Evolutionary conservation across 2,113 vertebrate species (phyloP).

Genomic region (Paradisaea rubra): DNA sequence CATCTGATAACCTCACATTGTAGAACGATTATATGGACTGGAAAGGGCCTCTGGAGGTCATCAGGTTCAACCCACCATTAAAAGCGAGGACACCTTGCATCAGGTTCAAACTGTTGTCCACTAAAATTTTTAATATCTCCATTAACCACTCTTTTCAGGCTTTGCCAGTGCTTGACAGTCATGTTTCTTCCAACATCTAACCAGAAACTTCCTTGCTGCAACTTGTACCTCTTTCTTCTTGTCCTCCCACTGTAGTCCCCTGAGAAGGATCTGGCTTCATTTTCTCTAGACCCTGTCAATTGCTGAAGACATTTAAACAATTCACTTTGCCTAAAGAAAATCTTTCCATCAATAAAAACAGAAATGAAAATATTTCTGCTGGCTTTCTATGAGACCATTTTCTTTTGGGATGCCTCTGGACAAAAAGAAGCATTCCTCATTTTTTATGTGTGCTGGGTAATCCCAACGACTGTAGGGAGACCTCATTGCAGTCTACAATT

Average conservation of each 20-base stretch:
- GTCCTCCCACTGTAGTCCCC: background rate
- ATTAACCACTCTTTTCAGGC: background rate
- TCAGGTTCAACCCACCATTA: background rate
- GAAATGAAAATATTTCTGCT: background rate
- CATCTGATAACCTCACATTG: background rate
- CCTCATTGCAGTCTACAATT: fast-evolving
- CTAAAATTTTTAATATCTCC: background rate
- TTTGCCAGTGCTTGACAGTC: background rate
- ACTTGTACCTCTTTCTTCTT: background rate
- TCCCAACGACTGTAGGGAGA: background rate
- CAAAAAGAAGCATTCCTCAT: background rate
- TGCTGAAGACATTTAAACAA: background rate
- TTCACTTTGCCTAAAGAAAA: background rate
- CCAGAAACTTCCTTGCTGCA: background rate
- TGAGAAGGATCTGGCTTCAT: background rate
- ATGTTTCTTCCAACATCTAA: background rate
- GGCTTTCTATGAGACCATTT: background rate
- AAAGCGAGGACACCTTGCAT: background rate
- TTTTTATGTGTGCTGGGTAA: background rate
- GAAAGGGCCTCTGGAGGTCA: background rate
- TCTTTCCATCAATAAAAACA: background rate
- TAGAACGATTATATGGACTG: background rate
- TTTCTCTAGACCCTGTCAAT: background rate
- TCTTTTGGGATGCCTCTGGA: background rate
- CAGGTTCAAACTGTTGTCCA: background rate